Evolutionary conservation across 2,113 vertebrate species (phyloP).

Genomic region (Caranx melampygus): DNA sequence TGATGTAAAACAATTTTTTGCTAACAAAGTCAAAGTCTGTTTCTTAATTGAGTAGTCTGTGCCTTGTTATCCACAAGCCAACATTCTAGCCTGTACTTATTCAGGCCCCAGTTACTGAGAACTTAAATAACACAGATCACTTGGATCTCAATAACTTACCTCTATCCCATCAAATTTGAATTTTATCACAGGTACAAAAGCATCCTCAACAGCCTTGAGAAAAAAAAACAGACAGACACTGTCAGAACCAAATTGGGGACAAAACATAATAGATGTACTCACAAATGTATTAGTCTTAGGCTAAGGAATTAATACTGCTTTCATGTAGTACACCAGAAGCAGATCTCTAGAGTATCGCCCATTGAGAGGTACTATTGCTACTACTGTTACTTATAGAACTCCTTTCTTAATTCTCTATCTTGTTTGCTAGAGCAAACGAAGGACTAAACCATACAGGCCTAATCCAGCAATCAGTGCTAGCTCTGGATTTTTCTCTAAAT

Average conservation of each 20-base stretch:
- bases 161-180: slow-evolving; percentile 98
- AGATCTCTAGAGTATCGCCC: not conserved
- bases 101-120: not conserved
- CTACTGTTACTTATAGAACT: not conserved
- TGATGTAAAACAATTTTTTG: not conserved
- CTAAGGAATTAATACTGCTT: not conserved
- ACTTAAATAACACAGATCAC: not conserved
- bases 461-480: not conserved
- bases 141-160: slow-evolving; percentile 81
- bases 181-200: slow-evolving; percentile 98
- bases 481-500: not conserved
- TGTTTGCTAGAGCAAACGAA: not conserved
- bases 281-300: not conserved
- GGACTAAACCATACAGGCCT: not conserved
- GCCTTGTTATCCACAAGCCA: not conserved
- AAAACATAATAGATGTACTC: not conserved
- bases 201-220: slow-evolving; percentile 95
- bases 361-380: not conserved
- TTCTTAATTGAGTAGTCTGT: not conserved
- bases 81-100: not conserved
- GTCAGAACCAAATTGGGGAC: slow-evolving; percentile 16
- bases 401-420: no score
- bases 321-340: not conserved
- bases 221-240: slow-evolving; percentile 47
- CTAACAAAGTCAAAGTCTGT: not conserved